Evolutionary conservation across 2,797 vertebrate genomes (phyloP).

Genomic region (Sciaenops ocellatus): DNA sequence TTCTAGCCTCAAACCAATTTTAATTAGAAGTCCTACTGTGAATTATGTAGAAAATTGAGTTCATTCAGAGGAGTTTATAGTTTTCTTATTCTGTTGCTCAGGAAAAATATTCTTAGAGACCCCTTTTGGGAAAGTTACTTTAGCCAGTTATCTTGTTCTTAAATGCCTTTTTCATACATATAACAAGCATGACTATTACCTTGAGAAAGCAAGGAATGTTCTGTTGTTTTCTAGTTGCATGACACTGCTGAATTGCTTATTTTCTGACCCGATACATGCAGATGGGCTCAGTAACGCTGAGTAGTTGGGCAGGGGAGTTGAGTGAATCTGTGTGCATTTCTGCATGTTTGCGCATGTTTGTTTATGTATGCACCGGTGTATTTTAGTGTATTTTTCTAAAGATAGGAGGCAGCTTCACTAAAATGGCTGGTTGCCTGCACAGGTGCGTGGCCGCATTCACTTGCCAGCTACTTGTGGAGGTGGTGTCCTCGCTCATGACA

Average conservation of each 20-base stretch:
- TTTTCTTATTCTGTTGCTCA: constrained; percentile 40
- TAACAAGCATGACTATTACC: not conserved
- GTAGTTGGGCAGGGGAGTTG: constrained; percentile 9
- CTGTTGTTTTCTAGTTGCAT: constrained; percentile 32
- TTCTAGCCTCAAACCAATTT: constrained; percentile 70
- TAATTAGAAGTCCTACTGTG: constrained; percentile 71
- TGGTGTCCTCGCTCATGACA: constrained; percentile 77
- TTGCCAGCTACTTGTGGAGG: constrained; percentile 82
- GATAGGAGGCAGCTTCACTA: constrained; percentile 55
- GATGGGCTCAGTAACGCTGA: constrained; percentile 30
- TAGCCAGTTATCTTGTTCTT: constrained; percentile 26
- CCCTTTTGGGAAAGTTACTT: constrained; percentile 30
- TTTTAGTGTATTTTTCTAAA: constrained; percentile 57
- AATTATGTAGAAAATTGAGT: constrained; percentile 61
- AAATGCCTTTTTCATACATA: constrained; percentile 11
- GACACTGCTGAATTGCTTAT: constrained; percentile 63
- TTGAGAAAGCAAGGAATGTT: constrained; percentile 8
- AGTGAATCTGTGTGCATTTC: constrained; percentile 27
- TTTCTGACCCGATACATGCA: constrained; percentile 54
- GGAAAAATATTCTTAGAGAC: constrained; percentile 16
- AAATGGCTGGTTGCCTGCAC: constrained; percentile 68
- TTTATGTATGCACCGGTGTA: constrained; percentile 29
- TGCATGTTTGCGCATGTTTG: constrained; percentile 47
- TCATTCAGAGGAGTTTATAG: constrained; percentile 52
- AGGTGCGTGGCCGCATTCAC: constrained; percentile 80